Evolutionary conservation across 2,797 vertebrate genomes (phyloP).

Genomic region (Propithecus perrieri): DNA sequence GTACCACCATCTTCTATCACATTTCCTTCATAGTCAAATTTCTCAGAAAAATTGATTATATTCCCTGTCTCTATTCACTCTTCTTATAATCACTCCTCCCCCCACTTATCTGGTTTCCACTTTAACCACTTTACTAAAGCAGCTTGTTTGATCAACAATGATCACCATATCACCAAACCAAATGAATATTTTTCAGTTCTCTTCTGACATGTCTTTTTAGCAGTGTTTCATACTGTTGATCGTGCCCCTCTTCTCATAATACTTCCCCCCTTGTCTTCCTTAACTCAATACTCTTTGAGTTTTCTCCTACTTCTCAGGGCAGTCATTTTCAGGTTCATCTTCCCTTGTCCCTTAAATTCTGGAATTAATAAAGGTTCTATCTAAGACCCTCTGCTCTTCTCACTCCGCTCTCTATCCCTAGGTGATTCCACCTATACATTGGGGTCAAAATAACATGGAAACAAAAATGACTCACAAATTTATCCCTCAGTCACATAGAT

Average conservation of each 20-base stretch:
- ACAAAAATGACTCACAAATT: not conserved
- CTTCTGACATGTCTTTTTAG: not conserved
- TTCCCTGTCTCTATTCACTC: not conserved
- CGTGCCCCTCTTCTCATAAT: not conserved
- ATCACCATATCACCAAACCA: not conserved
- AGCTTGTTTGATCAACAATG: not conserved
- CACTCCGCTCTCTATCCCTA: not conserved
- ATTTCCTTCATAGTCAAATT: not conserved
- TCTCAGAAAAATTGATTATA: not conserved
- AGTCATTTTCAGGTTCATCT: not conserved
- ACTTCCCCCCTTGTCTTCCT: not conserved
- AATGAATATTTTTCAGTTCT: not conserved
- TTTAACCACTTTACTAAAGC: not conserved
- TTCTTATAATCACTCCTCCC: not conserved
- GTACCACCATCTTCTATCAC: not conserved
- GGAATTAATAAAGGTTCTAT: not conserved
- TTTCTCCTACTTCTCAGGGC: not conserved
- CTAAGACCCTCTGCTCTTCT: not conserved
- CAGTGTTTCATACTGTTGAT: not conserved
- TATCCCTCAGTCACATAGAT: not conserved
- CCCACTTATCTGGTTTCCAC: not conserved
- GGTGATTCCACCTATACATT: not conserved
- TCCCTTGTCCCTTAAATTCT: not conserved
- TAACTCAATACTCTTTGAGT: not conserved
- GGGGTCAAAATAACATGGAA: constrained; percentile 14